Evolutionary conservation across 2,113 vertebrate species (phyloP).

Genomic region (Otolemur garnettii): DNA sequence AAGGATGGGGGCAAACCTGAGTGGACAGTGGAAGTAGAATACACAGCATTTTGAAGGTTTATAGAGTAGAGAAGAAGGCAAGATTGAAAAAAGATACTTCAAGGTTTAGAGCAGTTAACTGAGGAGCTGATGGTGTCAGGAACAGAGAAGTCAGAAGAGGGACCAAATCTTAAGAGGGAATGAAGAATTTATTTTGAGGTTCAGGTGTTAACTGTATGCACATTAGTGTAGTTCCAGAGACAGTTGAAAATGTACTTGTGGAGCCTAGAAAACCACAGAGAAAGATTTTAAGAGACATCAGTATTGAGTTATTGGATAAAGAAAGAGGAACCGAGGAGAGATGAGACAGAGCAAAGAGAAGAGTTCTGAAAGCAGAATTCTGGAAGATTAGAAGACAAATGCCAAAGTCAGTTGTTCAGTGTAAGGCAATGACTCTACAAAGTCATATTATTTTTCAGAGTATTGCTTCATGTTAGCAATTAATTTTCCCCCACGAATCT

Average conservation of each 20-base stretch:
- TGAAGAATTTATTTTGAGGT: background rate
- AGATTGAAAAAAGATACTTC: background rate
- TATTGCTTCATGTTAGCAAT: background rate
- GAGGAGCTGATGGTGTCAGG: background rate
- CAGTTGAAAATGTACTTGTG: background rate
- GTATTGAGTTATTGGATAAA: background rate
- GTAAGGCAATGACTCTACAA: conserved; percentile 10
- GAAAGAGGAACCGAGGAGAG: background rate
- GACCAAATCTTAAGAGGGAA: background rate
- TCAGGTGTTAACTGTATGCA: background rate
- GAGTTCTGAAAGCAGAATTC: background rate
- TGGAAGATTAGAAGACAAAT: background rate
- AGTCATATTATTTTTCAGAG: conserved; percentile 54
- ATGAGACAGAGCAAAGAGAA: background rate
- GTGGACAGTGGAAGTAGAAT: background rate
- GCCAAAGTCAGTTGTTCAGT: background rate
- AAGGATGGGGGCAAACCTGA: background rate
- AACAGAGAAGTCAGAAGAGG: background rate
- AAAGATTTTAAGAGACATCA: background rate
- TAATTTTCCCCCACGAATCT: conserved; percentile 2
- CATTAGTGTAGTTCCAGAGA: background rate
- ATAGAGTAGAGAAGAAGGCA: background rate
- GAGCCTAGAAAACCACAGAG: background rate
- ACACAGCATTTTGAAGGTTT: background rate
- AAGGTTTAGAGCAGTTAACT: background rate